Evolutionary conservation across 1,140 invertebrate species (phyloP).

Genomic region (Pseudobourletiella spinata): DNA sequence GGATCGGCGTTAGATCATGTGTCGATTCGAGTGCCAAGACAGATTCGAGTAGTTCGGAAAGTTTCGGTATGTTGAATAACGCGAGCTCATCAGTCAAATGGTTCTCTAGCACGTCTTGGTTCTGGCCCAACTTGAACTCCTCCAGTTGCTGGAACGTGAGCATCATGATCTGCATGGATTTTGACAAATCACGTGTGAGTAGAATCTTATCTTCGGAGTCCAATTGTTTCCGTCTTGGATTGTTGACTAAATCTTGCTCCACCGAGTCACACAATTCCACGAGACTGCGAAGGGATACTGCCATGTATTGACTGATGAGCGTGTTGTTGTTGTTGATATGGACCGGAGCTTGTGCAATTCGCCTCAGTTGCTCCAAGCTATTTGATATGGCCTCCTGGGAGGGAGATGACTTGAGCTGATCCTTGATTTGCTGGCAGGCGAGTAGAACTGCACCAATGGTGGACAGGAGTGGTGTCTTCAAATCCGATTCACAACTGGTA

Average conservation of each 20-base stretch:
- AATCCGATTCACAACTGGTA: not conserved
- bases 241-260: too few species aligned
- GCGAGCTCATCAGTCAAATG: too few species aligned
- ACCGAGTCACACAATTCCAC: not conserved
- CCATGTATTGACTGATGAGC: not conserved
- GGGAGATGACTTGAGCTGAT: not conserved
- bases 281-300: not conserved
- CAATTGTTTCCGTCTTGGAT: too few species aligned
- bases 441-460: not conserved
- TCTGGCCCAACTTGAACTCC: not conserved
- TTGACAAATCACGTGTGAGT: not conserved
- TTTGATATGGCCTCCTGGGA: not conserved
- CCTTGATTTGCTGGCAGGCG: not conserved
- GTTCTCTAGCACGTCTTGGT: not conserved
- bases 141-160: constrained; percentile 25
- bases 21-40: not conserved
- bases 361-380: not conserved
- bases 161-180: constrained; percentile 12
- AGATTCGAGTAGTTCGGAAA: not conserved
- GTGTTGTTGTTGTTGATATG: not conserved
- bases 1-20: not conserved
- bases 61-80: too few species aligned
- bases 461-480: not conserved
- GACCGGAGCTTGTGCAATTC: not conserved
- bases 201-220: not conserved